Base-by-base conservation (phyloP, 1,140 invertebrate species). In the Aradophagus sp. region DNA sequence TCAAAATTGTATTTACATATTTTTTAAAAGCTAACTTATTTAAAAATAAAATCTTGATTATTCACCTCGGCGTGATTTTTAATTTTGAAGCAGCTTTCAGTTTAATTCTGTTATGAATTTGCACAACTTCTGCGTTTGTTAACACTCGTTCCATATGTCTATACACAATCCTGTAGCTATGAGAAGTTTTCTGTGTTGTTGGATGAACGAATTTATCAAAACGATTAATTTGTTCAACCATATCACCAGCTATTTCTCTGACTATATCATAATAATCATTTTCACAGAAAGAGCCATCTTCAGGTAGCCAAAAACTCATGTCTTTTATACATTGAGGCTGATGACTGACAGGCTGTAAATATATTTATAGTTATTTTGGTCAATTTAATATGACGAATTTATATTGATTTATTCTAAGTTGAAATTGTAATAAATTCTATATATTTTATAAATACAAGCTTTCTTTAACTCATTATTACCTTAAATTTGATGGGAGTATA, bases 231-330 rank as follows among this genome's bases (percentile, higher is more conserved):
- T 97, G 95, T 87, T 99, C 98, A 32, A 99, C 89, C 11, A 93
- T 86, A 84, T 99, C 95, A 4, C 94, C 95, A 3, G 92, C 97
- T 55, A 97, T 82, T 63, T 90, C 89, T 72, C 97, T 88, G 0
- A 95, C 96, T 31, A 99, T 77, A 79, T 99, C 97, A 85, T 97
- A 99, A 83, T 99, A 98, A 86, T 99, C 95, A 84, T 97, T 96
- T 10, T 88, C 85, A 10, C 88, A 89, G 83, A 91, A 98, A 17
- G 84, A 78, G 35, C 87, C 84, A 48, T 89, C 83, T 8, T 88
- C 68, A 0, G 96, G 95, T 13, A 99, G 82, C 97, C 97, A 99
- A 83, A 99, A 99, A 50, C 97, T 99, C 7, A 99, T 89, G 80
- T 99, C 97, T 87, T 96, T 97, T 14, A 77, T 87, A 79, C 96